These are phyloP conservation scores for Ctenomys sociabilis DNA, from an alignment of 2,113 vertebrate species.

Conservation along the genomic window DNA sequence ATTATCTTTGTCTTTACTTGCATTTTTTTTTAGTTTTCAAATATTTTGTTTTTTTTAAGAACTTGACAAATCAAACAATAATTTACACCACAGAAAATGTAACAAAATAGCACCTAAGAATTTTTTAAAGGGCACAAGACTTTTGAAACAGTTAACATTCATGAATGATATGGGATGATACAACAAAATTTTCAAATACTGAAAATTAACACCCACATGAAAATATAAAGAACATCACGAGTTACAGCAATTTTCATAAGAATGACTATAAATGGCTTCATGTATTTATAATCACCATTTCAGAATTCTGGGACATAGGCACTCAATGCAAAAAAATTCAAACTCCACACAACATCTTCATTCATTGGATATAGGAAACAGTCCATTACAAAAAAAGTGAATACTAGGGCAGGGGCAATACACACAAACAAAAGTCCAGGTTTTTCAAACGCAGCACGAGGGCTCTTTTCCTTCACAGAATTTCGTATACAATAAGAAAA, in stretches of 20 bases:
- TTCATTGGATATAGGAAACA: not conserved
- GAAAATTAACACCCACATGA: slow-evolving; percentile 46
- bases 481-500: not conserved
- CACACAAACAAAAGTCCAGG: not conserved
- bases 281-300: not conserved
- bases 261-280: not conserved
- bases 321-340: not conserved
- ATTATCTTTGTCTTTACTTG: slow-evolving; percentile 38
- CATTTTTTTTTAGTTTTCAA: too few species aligned
- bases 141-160: slow-evolving; percentile 52
- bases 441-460: not conserved
- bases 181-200: not conserved
- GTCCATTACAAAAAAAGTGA: not conserved
- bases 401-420: not conserved
- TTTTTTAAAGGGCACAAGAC: not conserved
- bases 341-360: not conserved
- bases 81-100: slow-evolving; percentile 47
- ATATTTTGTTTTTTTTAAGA: too few species aligned
- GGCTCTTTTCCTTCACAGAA: not conserved
- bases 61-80: too few species aligned
- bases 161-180: not conserved
- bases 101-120: slow-evolving; percentile 36
- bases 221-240: slow-evolving; percentile 39
- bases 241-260: not conserved
- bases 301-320: not conserved